Evolutionary conservation across 2,797 vertebrate species (phyloP).

Genomic region (Apogon hyalosoma): DNA sequence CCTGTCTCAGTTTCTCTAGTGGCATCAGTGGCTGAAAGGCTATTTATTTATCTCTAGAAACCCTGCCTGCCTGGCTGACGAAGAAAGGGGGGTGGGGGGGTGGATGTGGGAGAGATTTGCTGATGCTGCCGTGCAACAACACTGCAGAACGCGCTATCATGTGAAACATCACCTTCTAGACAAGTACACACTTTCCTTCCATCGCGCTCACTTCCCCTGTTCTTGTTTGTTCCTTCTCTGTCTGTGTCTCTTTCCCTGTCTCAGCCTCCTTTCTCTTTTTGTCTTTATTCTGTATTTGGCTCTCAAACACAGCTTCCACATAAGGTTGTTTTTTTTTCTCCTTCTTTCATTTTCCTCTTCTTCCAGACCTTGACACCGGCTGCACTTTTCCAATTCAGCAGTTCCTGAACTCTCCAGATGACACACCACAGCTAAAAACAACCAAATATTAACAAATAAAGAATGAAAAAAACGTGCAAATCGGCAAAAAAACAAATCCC

Average conservation of each 20-base stretch:
- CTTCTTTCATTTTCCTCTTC: constrained; percentile 27
- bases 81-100: background rate
- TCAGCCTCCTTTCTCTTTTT: constrained; percentile 32
- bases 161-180: constrained; percentile 57
- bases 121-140: constrained; percentile 39
- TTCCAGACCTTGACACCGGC: constrained; percentile 64
- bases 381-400: constrained; percentile 71
- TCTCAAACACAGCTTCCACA: constrained; percentile 5
- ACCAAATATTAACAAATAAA: constrained; percentile 39
- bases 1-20: constrained; percentile 21
- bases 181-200: constrained; percentile 13
- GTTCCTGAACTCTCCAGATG: constrained; percentile 60
- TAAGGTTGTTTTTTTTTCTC: background rate
- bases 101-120: constrained; percentile 22
- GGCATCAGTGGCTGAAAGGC: constrained; percentile 39
- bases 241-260: constrained; percentile 20
- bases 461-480: constrained; percentile 20
- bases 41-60: constrained; percentile 50
- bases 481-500: constrained; percentile 53
- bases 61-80: constrained; percentile 16
- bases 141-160: constrained; percentile 39
- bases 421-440: constrained; percentile 41
- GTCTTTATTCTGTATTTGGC: background rate
- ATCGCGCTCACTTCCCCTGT: constrained; percentile 22
- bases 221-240: constrained; percentile 37